Evolutionary conservation across 2,113 vertebrate genomes (phyloP), one percentile per base, ranked within the genome.

Genomic region (Callopanchax toddi): DNA sequence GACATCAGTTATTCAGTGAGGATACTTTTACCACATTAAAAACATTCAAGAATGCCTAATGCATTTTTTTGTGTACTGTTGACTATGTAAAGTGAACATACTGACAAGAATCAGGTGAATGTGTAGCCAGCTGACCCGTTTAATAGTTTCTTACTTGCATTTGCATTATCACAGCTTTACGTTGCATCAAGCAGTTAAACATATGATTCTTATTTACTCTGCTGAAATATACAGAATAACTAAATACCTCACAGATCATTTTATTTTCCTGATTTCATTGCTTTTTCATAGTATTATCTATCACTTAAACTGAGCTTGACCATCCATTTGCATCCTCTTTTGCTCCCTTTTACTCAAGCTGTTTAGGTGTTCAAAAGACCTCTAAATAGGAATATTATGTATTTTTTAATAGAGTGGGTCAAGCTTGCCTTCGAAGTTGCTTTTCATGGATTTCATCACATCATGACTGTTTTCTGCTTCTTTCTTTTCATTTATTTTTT

Each of bases 381-480:
- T 56, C 2, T 26, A 21, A 71, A 65, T 37, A 1, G 10, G 8
- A 73, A 60, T 36, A 37, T 49, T 53, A 36, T 21, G 3, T 59
- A 2, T 16, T 11, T 57, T 54, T 56, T 61, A 40, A 49, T 23
- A 65, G 16, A 11, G 26, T 37, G 36, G 22, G 48, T 25, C 17
- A 45, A 26, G 60, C 42, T 60, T 67, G 51, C 51, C 51, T 45
- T 20, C 13, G 74, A 58, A 73, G 48, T 67, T 73, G 61, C 83
- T 79, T 82, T 82, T 83, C 84, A 81, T 82, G 54, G 42, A 71
- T 83, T 74, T 85, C 74, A 89, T 84, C 73, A 63, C 82, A 65
- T 87, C 86, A 88, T 89, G 62, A 81, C 76, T 78, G 78, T 83
- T 85, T 81, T 81, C 60, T 80, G 73, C 75, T 84, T 85, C 51